Percentiles rank a stretch among this genome's conserved stretches.
phyloP scores from a whole-genome alignment of 2,888 invertebrate species.

The Cerceris rybyensis region DNA sequence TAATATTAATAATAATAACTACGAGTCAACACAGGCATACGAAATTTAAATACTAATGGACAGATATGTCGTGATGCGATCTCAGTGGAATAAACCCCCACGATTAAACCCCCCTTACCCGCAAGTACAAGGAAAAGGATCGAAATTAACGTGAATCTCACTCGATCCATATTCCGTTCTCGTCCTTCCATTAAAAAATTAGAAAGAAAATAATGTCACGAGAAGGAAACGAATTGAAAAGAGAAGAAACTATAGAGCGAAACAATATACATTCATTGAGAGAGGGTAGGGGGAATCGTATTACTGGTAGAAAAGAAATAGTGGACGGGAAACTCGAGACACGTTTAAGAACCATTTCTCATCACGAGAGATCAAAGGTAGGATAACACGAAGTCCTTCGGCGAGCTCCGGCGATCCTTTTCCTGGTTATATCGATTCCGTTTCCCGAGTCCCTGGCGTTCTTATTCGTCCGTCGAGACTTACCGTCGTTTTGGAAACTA shows the following conservation, averaged over 20 bases:
- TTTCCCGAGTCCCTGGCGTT: background rate
- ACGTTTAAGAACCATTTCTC: background rate
- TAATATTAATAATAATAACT: constrained; percentile 54
- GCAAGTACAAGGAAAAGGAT: background rate
- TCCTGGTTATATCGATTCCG: background rate
- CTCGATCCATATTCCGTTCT: constrained; percentile 4
- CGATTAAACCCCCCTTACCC: background rate
- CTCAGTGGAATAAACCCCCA: constrained; percentile 46
- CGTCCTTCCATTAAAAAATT: constrained; percentile 20
- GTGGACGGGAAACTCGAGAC: background rate
- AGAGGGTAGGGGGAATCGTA: background rate
- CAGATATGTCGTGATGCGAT: constrained; percentile 59
- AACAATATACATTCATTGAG: background rate
- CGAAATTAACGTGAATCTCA: background rate
- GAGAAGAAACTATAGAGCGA: background rate
- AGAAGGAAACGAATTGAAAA: constrained; percentile 10
- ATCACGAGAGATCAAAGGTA: background rate
- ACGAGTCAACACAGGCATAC: constrained; percentile 59
- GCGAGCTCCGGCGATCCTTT: background rate
- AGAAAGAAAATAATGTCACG: constrained; percentile 7
- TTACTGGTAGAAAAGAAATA: background rate
- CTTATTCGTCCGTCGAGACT: constrained; percentile 1
- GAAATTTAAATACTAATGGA: constrained; percentile 66
- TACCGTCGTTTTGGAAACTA: constrained; percentile 6
- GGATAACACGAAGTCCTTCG: background rate